Percentiles rank a stretch among this genome's conserved stretches.
Conservation (phyloP, 64 coral and sea anemone genomes). For the Stichodactyla mertensii region DNA sequence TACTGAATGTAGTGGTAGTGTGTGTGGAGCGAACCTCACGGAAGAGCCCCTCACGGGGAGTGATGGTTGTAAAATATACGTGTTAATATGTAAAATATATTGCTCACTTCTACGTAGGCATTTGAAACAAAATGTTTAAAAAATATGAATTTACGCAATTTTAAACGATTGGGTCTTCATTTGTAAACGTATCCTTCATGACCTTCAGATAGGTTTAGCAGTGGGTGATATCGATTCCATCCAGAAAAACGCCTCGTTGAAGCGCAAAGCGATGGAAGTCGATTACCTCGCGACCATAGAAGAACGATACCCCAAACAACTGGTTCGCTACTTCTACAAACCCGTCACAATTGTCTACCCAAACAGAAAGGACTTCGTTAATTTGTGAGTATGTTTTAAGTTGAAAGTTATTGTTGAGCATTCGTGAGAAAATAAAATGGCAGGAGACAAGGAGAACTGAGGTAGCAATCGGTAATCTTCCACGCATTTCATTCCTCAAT, state of each 20-base stretch:
- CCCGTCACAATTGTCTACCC: neutral
- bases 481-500: no score
- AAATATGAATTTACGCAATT: no score
- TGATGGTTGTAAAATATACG: no score
- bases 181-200: neutral
- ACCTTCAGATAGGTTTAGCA: conserved; percentile 43
- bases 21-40: no score
- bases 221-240: conserved; percentile 55
- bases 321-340: neutral
- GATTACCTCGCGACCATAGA: conserved; percentile 35
- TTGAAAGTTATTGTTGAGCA: no score
- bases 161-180: neutral
- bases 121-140: no score
- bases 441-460: no score
- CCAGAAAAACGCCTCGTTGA: conserved; percentile 31
- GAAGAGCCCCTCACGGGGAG: no score
- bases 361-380: neutral
- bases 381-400: neutral
- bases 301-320: conserved; percentile 19
- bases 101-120: no score
- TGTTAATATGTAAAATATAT: no score
- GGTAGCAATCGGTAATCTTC: no score
- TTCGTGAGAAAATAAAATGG: neutral
- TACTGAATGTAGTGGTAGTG: no score
- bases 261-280: conserved; percentile 30